A percentile compares a stretch with the other conserved stretches of the same genome.
Conservation (phyloP, 2,113 vertebrate genomes). For the Rousettus leschenaultii region DNA sequence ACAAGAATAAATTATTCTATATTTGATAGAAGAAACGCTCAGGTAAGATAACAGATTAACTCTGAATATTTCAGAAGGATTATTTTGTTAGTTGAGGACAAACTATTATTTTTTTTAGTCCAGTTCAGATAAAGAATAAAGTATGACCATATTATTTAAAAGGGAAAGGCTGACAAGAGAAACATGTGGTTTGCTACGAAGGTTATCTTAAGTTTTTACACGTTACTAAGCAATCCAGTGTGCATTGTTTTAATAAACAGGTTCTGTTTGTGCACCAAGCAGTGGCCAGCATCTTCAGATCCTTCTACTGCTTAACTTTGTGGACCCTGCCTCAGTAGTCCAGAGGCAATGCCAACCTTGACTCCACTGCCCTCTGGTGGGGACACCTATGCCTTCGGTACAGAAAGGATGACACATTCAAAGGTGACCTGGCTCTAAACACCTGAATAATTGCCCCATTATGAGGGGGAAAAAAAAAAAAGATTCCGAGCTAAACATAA, state of each 20-base stretch:
- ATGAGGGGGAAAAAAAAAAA: neutral
- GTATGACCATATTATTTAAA: neutral
- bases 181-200: neutral
- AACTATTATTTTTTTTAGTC: neutral
- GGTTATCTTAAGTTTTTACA: neutral
- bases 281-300: neutral
- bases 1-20: neutral
- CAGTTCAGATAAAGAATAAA: neutral
- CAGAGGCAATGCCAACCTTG: neutral
- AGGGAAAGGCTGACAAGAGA: neutral
- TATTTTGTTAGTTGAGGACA: neutral
- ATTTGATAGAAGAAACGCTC: neutral
- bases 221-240: neutral
- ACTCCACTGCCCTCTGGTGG: conserved; percentile 43
- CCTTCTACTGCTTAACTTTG: neutral
- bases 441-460: neutral
- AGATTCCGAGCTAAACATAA: neutral
- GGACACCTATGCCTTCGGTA: neutral
- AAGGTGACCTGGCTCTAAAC: neutral
- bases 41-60: neutral
- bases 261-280: neutral
- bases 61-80: neutral
- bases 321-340: neutral
- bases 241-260: neutral
- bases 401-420: neutral